Evolutionary conservation across 2,113 vertebrate genomes (phyloP).

Genomic region (Boulengeromyrus knoepffleri): DNA sequence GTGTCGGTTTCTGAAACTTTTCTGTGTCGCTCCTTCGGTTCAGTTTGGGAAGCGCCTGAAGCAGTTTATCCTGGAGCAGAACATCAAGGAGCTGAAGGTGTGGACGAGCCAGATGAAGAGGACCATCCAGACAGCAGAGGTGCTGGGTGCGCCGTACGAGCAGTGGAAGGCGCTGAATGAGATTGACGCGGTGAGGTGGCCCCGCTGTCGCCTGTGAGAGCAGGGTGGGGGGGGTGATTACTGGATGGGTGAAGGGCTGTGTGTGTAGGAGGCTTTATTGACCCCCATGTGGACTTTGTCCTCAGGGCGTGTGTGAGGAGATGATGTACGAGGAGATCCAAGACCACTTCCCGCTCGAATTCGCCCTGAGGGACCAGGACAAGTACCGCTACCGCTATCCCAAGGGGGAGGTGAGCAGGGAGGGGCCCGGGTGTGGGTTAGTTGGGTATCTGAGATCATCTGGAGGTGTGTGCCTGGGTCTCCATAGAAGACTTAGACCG

Average conservation of each 20-base stretch:
- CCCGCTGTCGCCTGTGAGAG: neutral
- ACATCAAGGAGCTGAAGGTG: constrained; percentile 90
- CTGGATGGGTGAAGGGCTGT: neutral
- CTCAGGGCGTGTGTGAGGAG: constrained; percentile 91
- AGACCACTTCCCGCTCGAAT: constrained; percentile 81
- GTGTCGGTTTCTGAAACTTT: neutral
- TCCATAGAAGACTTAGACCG: neutral
- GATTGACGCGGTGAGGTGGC: constrained; percentile 80
- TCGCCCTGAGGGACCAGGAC: constrained; percentile 94
- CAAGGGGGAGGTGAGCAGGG: constrained; percentile 82
- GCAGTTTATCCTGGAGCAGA: constrained; percentile 81
- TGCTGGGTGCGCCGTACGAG: constrained; percentile 84
- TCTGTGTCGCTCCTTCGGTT: neutral
- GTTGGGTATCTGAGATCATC: neutral
- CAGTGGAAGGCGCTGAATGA: constrained; percentile 98
- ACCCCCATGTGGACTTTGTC: constrained; percentile 1
- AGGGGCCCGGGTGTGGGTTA: too few species aligned
- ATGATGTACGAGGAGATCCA: constrained; percentile 98
- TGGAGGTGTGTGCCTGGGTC: neutral
- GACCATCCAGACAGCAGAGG: constrained; percentile 95
- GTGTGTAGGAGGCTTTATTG: neutral
- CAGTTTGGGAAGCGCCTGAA: constrained; percentile 84
- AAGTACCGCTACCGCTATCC: constrained; percentile 97
- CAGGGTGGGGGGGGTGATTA: neutral
- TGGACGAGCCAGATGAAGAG: constrained; percentile 99